Conservation (phyloP, 2,888 invertebrate species). For the Polia nebulosa region DNA sequence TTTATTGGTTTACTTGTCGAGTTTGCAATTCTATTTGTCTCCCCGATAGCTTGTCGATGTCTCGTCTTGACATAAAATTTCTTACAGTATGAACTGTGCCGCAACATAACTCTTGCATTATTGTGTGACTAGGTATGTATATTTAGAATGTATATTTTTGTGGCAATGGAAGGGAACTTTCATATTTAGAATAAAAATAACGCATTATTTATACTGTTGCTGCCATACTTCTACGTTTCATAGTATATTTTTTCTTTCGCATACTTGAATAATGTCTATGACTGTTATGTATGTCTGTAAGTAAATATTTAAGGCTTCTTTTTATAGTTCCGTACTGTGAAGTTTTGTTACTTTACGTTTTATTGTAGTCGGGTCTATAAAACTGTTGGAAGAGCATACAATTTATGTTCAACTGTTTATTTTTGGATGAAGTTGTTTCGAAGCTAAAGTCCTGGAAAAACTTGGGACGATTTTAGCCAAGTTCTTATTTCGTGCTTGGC, state of each 20-base stretch:
- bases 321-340: slow-evolving; percentile 28
- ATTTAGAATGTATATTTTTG: slow-evolving; percentile 46
- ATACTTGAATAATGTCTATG: slow-evolving; percentile 17
- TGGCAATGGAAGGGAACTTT: background rate
- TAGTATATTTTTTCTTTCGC: slow-evolving; percentile 31
- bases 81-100: slow-evolving; percentile 25
- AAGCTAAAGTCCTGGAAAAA: slow-evolving; percentile 16
- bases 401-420: slow-evolving; percentile 22
- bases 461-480: background rate
- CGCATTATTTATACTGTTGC: slow-evolving; percentile 40
- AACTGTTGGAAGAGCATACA: slow-evolving; percentile 21
- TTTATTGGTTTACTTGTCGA: slow-evolving; percentile 62
- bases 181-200: slow-evolving; percentile 35
- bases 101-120: slow-evolving; percentile 39
- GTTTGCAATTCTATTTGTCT: slow-evolving; percentile 49
- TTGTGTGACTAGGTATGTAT: slow-evolving; percentile 22
- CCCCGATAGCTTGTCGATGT: slow-evolving; percentile 49
- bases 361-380: slow-evolving; percentile 26
- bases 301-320: slow-evolving; percentile 36
- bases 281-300: slow-evolving; percentile 1
- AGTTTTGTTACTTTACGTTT: slow-evolving; percentile 21
- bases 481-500: slow-evolving; percentile 7
- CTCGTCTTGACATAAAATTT: slow-evolving; percentile 24
- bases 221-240: background rate
- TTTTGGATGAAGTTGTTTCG: slow-evolving; percentile 10